phyloP scores from a whole-genome alignment of 2,888 invertebrate genomes.

The Augochlorella aurata region DNA sequence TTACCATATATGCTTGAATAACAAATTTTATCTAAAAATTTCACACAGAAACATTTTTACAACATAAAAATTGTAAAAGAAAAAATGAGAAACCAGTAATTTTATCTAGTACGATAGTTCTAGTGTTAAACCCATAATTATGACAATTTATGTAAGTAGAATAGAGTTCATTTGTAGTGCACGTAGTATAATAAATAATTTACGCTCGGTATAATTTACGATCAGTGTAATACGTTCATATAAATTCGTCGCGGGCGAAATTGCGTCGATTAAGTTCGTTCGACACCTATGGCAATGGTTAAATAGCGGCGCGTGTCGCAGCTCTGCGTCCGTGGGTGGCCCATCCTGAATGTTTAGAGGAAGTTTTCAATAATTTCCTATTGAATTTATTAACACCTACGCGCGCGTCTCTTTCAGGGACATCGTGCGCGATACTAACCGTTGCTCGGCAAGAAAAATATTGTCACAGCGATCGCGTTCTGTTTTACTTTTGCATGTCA shows the following conservation, averaged over 20 bases:
- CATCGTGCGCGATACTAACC: background rate
- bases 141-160: too few relatives aligned
- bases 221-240: background rate
- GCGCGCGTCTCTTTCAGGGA: slow-evolving; percentile 7
- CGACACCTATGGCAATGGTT: slow-evolving; percentile 45
- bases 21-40: too few relatives aligned
- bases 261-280: slow-evolving; percentile 7
- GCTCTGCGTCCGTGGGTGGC: slow-evolving; percentile 50
- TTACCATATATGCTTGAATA: too few relatives aligned
- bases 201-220: background rate
- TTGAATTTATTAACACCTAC: slow-evolving; percentile 58
- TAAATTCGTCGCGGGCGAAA: slow-evolving; percentile 8
- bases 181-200: background rate
- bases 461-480: slow-evolving; percentile 5
- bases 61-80: too few relatives aligned
- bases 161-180: background rate
- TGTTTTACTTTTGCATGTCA: background rate
- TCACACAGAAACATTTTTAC: too few relatives aligned
- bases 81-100: too few relatives aligned
- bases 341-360: slow-evolving; percentile 46
- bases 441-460: slow-evolving; percentile 20
- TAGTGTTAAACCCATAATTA: too few relatives aligned
- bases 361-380: slow-evolving; percentile 61
- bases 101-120: too few relatives aligned
- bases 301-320: slow-evolving; percentile 56